phyloP scores from a whole-genome alignment of 2,888 invertebrate species.

The Resseliella maxima region DNA sequence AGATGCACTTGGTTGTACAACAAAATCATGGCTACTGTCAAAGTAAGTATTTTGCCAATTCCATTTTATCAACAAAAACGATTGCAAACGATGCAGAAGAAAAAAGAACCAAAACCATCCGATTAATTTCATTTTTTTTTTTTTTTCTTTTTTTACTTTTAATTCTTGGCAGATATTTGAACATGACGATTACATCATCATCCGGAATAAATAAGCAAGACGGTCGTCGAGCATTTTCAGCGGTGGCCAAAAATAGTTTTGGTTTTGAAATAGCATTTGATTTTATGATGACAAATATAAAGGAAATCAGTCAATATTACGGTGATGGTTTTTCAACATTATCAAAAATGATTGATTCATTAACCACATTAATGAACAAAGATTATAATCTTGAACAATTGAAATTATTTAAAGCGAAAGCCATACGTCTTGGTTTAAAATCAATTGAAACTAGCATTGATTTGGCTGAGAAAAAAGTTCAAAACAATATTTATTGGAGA shows the following conservation, averaged over 20 bases:
- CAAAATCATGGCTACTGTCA: constrained; percentile 70
- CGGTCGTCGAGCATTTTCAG: constrained; percentile 70
- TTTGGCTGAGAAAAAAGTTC: constrained; percentile 66
- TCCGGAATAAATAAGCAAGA: constrained; percentile 74
- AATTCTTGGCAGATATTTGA: constrained; percentile 67
- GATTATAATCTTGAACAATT: constrained; percentile 67
- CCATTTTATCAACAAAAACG: background rate
- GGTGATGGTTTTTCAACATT: constrained; percentile 71
- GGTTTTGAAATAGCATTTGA: constrained; percentile 74
- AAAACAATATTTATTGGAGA: constrained; percentile 67
- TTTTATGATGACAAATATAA: constrained; percentile 68
- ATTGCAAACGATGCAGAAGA: background rate
- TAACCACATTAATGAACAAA: constrained; percentile 71
- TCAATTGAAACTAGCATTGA: constrained; percentile 65
- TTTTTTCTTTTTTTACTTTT: too few species aligned
- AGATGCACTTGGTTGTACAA: constrained; percentile 70
- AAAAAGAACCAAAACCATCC: too few species aligned
- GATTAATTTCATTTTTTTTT: too few species aligned
- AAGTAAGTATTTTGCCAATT: constrained; percentile 67
- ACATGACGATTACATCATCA: constrained; percentile 68
- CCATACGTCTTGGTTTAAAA: constrained; percentile 64
- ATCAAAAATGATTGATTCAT: constrained; percentile 69
- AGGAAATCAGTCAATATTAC: constrained; percentile 67
- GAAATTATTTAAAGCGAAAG: constrained; percentile 63
- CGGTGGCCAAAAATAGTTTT: constrained; percentile 71